Evolutionary conservation across 2,797 vertebrate species (phyloP).

Genomic region (Peromyscus eremicus): DNA sequence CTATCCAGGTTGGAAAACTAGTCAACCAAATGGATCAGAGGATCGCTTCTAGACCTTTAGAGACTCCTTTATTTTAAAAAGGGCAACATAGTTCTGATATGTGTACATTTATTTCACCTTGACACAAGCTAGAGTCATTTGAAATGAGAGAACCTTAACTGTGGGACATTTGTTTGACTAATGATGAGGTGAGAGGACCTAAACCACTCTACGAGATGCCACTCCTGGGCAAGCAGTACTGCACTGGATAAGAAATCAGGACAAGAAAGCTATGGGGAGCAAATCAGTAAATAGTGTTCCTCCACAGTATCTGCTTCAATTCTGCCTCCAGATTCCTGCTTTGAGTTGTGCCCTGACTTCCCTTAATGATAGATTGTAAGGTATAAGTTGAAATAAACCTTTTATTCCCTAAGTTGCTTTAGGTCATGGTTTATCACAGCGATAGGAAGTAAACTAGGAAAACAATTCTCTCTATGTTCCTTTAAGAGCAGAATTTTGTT

Average conservation of each 20-base stretch:
- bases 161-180: background rate
- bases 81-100: background rate
- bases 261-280: background rate
- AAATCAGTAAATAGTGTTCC: background rate
- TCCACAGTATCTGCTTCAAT: too few species aligned
- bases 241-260: background rate
- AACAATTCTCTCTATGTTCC: background rate
- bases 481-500: background rate
- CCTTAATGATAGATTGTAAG: background rate
- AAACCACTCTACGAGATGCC: too few species aligned
- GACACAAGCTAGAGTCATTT: background rate
- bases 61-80: background rate
- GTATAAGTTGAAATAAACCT: background rate
- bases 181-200: background rate
- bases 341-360: background rate
- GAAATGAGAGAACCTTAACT: background rate
- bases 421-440: background rate
- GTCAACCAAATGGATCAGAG: background rate
- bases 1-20: background rate
- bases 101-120: background rate
- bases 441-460: background rate
- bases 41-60: background rate
- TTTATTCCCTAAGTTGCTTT: background rate
- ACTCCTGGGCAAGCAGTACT: background rate
- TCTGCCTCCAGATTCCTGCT: background rate